Evolutionary conservation across 2,113 vertebrate species (phyloP).

Genomic region (Petroica traversi): DNA sequence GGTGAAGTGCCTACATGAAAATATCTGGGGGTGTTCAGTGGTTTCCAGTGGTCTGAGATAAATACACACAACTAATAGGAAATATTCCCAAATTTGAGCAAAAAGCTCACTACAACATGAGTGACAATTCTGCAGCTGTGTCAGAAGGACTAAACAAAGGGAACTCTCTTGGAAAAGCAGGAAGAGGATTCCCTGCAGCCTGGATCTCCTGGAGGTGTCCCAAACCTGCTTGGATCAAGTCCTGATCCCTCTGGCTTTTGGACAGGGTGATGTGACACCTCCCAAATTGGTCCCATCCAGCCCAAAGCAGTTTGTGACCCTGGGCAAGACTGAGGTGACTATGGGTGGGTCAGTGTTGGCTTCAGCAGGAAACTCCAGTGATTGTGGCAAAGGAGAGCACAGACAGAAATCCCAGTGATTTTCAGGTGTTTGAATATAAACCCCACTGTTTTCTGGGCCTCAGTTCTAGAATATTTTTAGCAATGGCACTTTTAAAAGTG

Average conservation of each 20-base stretch:
- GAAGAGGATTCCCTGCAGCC: not conserved
- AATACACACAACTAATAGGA: not conserved
- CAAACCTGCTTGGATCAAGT: not conserved
- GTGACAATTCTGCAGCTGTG: fast-evolving
- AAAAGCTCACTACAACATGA: fast-evolving
- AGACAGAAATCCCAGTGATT: not conserved
- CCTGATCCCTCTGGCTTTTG: too few relatives aligned
- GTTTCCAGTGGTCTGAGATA: not conserved
- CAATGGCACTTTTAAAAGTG: not conserved
- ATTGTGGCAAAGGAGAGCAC: not conserved
- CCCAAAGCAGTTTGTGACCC: not conserved
- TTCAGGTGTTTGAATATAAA: not conserved
- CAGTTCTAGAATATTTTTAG: not conserved
- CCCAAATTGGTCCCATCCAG: not conserved
- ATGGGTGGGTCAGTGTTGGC: too few relatives aligned
- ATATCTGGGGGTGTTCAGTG: not conserved
- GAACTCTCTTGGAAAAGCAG: not conserved
- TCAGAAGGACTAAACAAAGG: not conserved
- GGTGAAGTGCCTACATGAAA: not conserved
- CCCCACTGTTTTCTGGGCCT: not conserved
- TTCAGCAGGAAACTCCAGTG: not conserved
- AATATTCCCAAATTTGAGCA: not conserved
- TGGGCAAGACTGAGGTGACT: not conserved
- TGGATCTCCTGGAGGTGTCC: fast-evolving
- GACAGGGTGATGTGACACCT: not conserved